Base-by-base conservation (phyloP, 2,888 invertebrate genomes). In the Tortricodes alternella region DNA sequence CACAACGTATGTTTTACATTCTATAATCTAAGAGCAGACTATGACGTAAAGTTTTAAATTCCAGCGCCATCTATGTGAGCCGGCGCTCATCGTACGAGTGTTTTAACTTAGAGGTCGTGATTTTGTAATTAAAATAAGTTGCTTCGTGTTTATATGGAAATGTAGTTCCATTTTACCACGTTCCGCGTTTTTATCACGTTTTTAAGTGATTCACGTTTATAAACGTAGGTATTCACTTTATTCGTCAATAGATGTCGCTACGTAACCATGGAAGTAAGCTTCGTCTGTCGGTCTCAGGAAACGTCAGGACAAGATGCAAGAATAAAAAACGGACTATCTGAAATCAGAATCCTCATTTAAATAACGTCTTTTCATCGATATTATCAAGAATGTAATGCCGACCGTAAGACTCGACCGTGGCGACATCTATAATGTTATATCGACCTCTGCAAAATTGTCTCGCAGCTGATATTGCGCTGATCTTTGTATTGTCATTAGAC, bases 241-340 rank as follows among this genome's bases (percentile, higher is more conserved):
- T 23, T 34, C 46, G 23, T 24, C 46, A 39, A 53, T 46, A 46
- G 46, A 53, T 41, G 46, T 34, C 46, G 39, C 53, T 41, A 39
- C 32, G 53, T 41, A n/a, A n/a, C 2, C 29, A 29, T 11, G 29
- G 29, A 11, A n/a, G 9, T 27, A 27, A 6, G 41, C 18, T 39
- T n/a, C 23, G 39, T 24, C 13, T 24, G 9, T 37, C 23, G 19
- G 24, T 24, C 8, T 24, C 23, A 23, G 9, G 23, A 41, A 23
- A 23, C 13, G n/a, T n/a, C n/a, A n/a, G n/a, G n/a, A n/a, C n/a
- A n/a, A n/a, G n/a, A n/a, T n/a, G n/a, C n/a, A n/a, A n/a, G n/a
- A n/a, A n/a, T n/a, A n/a, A n/a, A n/a, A n/a, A n/a, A n/a, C n/a
- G n/a, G n/a, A n/a, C n/a, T n/a, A n/a, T n/a, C n/a, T n/a, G n/a